These are phyloP conservation scores for Proales similis DNA, from an alignment of 1,140 invertebrate genomes.

Conservation along the genomic window DNA sequence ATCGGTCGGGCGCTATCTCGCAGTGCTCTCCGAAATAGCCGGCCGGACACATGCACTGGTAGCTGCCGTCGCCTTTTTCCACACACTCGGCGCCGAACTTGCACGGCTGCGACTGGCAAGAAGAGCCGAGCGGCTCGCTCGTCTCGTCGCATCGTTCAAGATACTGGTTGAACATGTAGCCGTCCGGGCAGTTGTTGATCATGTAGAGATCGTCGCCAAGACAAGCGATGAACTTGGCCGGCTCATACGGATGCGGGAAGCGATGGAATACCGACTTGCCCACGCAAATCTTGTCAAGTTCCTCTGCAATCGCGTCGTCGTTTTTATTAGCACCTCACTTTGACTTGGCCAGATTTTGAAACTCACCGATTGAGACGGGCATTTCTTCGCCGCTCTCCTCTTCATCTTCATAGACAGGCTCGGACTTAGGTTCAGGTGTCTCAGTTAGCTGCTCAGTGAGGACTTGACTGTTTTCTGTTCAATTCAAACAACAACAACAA, in stretches of 20 bases:
- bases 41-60: constrained; percentile 16
- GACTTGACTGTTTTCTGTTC: no score
- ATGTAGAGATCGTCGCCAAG: not conserved
- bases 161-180: constrained; percentile 10
- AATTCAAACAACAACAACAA: no score
- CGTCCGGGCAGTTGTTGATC: constrained; percentile 23
- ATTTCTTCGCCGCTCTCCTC: no score
- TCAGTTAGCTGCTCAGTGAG: no score
- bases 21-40: constrained; percentile 6
- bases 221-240: constrained; percentile 22
- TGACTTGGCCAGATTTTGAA: no score
- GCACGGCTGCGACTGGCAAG: constrained; percentile 6
- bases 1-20: not conserved
- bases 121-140: not conserved
- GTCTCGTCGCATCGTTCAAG: constrained; percentile 29
- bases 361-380: no score
- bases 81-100: not conserved
- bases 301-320: no score
- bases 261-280: no score
- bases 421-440: no score
- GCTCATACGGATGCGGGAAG: constrained; percentile 11
- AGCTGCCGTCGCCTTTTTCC: constrained; percentile 2
- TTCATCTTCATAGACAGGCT: no score
- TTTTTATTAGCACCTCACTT: no score
- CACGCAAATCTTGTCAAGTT: no score